Evolutionary conservation across 1,140 invertebrate species (phyloP), one percentile per base, ranked within the genome.

Genomic region (Heliconius himera): DNA sequence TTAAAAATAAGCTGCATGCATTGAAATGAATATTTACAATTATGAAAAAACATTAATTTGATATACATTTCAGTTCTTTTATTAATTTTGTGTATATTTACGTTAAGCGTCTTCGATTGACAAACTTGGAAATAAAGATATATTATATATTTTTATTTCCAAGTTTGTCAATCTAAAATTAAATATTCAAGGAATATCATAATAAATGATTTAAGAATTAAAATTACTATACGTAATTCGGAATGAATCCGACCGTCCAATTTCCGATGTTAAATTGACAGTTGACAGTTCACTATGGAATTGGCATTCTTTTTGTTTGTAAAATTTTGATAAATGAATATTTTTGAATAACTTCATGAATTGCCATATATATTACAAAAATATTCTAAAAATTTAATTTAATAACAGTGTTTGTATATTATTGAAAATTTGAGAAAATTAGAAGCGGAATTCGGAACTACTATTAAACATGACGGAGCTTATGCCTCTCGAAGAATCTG

Each of bases 381-480:
- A 66, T 6, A 72, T 72, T 41, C 36, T 4, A 72, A 70, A 33
- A 4, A 70, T n/a, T n/a, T 9, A 38, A 41, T 56, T 2, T 3
- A n/a, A n/a, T n/a, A 22, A 2, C 54, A 2, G 16, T 56, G 18
- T 22, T 56, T 56, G 54, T 6, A 22, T 56, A 3, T 11, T 4
- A 29, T 11, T 26, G 13, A 66, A 66, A 66, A 8, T 29, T 26
- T 13, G 4, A 6, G 11, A 66, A 66, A 56, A 26, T 29, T 29
- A 29, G 3, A 66, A 16, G 60, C 22, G 3, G 1, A 66, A 66
- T 6, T n/a, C 60, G 3, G 13, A 26, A 29, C 54, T 22, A 51
- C 8, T 66, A 33, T 36, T 54, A 80, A 85, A 76, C 20, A 93
- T 93, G 91, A 89, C 90, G 51, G 91, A 94, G 77, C 88, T 92